Evolutionary conservation across 2,888 invertebrate genomes (phyloP).

Genomic region (Diarsia dahlii): DNA sequence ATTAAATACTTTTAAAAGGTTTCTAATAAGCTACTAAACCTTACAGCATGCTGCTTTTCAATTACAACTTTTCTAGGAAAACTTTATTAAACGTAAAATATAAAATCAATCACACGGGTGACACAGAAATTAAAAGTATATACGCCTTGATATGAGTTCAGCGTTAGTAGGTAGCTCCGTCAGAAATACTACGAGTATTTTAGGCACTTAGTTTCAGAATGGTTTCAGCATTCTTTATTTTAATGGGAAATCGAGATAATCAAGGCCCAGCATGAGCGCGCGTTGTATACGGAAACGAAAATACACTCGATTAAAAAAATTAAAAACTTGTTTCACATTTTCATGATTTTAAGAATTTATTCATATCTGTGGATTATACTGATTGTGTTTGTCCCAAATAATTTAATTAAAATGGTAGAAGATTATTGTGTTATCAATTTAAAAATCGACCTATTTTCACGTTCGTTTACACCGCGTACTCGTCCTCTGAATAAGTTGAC

Average conservation of each 20-base stretch:
- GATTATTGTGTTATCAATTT: background rate
- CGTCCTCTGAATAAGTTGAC: background rate
- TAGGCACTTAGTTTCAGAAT: background rate
- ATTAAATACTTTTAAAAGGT: background rate
- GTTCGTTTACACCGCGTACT: background rate
- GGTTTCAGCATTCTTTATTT: too few relatives aligned
- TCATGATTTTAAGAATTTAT: background rate
- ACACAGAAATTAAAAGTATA: background rate
- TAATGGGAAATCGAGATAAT: too few relatives aligned
- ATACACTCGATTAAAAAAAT: too few relatives aligned
- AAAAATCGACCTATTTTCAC: background rate
- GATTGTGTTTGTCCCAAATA: background rate
- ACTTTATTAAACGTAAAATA: background rate
- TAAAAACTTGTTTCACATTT: too few relatives aligned
- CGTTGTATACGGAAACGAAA: too few relatives aligned
- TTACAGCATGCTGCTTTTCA: too few relatives aligned
- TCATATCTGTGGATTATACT: background rate
- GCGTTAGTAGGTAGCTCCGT: background rate
- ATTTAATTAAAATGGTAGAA: background rate
- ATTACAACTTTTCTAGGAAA: too few relatives aligned
- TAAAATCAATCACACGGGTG: constrained; percentile 11
- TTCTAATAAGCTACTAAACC: background rate
- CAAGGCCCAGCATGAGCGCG: too few relatives aligned
- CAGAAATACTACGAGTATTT: background rate
- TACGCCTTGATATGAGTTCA: background rate